Evolutionary conservation across 2,888 invertebrate species (phyloP).

Genomic region (Taphrorychus bicolor): DNA sequence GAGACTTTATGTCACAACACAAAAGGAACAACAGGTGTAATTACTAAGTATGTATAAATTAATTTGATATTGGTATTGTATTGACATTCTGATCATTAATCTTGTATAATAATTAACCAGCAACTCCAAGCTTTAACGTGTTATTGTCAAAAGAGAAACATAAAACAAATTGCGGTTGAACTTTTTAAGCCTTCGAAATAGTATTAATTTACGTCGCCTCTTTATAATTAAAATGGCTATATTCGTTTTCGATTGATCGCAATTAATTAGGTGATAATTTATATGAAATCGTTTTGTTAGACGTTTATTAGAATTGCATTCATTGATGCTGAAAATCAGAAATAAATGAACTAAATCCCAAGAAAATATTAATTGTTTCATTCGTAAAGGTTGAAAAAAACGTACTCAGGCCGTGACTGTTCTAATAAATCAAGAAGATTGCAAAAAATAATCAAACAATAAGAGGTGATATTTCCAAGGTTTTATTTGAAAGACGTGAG

Average conservation of each 20-base stretch:
- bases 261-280: slow-evolving; percentile 1
- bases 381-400: slow-evolving; percentile 6
- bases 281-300: neutral
- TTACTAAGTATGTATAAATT: neutral
- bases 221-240: neutral
- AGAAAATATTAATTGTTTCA: slow-evolving; percentile 6
- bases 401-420: neutral
- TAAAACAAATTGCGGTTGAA: slow-evolving; percentile 11
- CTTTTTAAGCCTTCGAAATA: slow-evolving; percentile 3
- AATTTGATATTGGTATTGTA: neutral
- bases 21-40: too few species aligned
- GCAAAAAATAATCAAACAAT: neutral
- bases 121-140: neutral
- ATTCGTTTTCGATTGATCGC: neutral
- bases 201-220: neutral
- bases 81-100: neutral
- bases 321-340: slow-evolving; percentile 3
- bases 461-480: slow-evolving; percentile 18
- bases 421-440: neutral
- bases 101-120: neutral
- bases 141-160: slow-evolving; percentile 6
- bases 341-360: neutral
- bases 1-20: too few species aligned
- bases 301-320: neutral
- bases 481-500: neutral